These are phyloP conservation scores for Sebastes trivittatus DNA, from an alignment of 2,797 vertebrate species.

Conservation along the genomic window DNA sequence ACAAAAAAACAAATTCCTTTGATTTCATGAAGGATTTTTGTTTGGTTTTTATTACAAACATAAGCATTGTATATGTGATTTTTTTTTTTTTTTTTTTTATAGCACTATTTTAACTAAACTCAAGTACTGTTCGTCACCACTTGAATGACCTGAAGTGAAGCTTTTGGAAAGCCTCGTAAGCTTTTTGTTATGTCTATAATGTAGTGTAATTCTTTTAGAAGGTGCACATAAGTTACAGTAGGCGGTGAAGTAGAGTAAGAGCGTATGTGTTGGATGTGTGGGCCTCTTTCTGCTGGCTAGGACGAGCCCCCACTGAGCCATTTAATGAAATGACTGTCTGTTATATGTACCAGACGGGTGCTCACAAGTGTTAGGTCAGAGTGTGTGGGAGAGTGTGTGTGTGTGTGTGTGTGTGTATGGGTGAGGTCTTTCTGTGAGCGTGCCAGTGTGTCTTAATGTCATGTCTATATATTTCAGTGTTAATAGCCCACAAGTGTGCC, in stretches of 20 bases:
- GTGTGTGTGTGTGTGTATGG: constrained; percentile 6
- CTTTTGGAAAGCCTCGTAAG: constrained; percentile 71
- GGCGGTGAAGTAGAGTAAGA: constrained; percentile 40
- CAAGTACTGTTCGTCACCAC: constrained; percentile 86
- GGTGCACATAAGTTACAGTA: constrained; percentile 56
- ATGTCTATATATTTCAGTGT: constrained; percentile 57
- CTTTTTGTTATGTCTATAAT: constrained; percentile 28
- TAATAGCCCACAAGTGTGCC: constrained; percentile 45
- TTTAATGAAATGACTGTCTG: constrained; percentile 76
- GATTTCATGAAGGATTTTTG: constrained; percentile 71
- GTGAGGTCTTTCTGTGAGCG: constrained; percentile 21
- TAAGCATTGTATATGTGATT: constrained; percentile 78
- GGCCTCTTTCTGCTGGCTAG: constrained; percentile 80
- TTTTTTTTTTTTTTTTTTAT: constrained; percentile 77
- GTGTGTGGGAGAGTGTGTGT: constrained; percentile 12
- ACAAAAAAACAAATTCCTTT: constrained; percentile 76
- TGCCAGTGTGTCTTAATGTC: constrained; percentile 50
- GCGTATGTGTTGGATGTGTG: constrained; percentile 51
- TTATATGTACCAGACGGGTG: constrained; percentile 61
- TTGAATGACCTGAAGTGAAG: constrained; percentile 92
- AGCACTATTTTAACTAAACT: constrained; percentile 85
- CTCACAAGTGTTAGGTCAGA: constrained; percentile 54
- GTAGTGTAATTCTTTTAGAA: constrained; percentile 28
- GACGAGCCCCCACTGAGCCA: constrained; percentile 77
- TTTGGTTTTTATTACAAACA: constrained; percentile 45